Evolutionary conservation across 2,888 invertebrate genomes (phyloP).

Genomic region (Trissolcus japonicus): DNA sequence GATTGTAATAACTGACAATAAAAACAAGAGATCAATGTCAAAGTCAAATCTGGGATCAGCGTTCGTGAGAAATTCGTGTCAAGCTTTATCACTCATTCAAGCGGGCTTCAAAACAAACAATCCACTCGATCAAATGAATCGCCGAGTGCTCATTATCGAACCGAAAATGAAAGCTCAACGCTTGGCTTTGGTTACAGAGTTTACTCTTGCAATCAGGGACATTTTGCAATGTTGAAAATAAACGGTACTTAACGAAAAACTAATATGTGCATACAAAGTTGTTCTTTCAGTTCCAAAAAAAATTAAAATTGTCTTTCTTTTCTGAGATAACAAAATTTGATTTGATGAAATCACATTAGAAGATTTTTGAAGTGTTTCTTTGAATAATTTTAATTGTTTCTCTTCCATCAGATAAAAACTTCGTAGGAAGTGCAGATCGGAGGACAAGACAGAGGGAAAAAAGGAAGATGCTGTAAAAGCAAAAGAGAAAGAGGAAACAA

Average conservation of each 20-base stretch:
- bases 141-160: conserved; percentile 22
- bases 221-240: too few relatives aligned
- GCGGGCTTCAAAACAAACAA: conserved; percentile 20
- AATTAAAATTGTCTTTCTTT: too few relatives aligned
- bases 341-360: too few relatives aligned
- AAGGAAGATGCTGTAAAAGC: neutral
- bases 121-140: conserved; percentile 34
- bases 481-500: conserved; percentile 1
- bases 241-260: too few relatives aligned
- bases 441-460: neutral
- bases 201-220: conserved; percentile 33
- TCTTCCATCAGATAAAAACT: neutral
- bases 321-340: too few relatives aligned
- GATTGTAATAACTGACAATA: too few relatives aligned
- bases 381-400: neutral
- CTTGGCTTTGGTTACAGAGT: conserved; percentile 25
- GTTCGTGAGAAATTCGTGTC: neutral
- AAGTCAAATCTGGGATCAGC: too few relatives aligned
- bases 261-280: too few relatives aligned
- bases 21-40: too few relatives aligned
- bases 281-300: too few relatives aligned
- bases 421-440: neutral
- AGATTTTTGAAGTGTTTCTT: too few relatives aligned
- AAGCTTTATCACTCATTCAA: conserved; percentile 16
- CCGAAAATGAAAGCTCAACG: conserved; percentile 6